Base-by-base conservation (phyloP, 2,888 invertebrate genomes). In the Pharmacophagus antenor region DNA sequence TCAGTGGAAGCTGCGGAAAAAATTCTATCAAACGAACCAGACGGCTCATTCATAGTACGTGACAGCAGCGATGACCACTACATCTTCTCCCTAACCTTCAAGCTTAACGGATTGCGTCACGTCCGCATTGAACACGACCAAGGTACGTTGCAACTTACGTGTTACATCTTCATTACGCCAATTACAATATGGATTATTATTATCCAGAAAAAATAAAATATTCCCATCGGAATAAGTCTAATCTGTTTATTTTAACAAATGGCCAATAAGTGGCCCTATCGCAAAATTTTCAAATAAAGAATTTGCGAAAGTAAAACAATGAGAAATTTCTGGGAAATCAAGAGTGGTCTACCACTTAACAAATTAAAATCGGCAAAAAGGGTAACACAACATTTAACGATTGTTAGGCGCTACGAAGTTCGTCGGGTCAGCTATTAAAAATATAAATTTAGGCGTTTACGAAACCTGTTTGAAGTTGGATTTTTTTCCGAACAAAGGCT, bases 21-120 rank as follows among this genome's bases (percentile, higher is more conserved):
- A 85, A 95, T 98, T 65, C 90, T 98, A 52, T 96, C 95, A 3
- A 96, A 96, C 75, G 98, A 98, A 84, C 97, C 97, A 0, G 97
- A 98, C 75, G 98, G 97, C 8, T 97, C 97, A 17, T 98, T 98
- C 78, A 96, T 98, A 68, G 97, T 98, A 15, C 93, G 98, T 65
- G 98, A 98, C 79, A 97, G 97, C 83, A 97, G 97, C 73, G 98
- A 98, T 83, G 96, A 97, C 85, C 97, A 97, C 88, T 98, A 98
- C 84, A 97, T 98, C 77, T 98, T 98, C 86, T 97, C 97, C 51
- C 91, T 98, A 70, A 97, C 97, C 25, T 98, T 98, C 88, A 97
- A 97, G 85, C 91, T 98, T 65, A 97, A 97, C 85, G 96, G 96
- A 73, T 95, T 98, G 70, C 92, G 97, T 65, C 98, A 98, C 85